These are phyloP conservation scores for Gryllus bimaculatus DNA, from an alignment of 1,140 invertebrate species.

Conservation along the genomic window DNA sequence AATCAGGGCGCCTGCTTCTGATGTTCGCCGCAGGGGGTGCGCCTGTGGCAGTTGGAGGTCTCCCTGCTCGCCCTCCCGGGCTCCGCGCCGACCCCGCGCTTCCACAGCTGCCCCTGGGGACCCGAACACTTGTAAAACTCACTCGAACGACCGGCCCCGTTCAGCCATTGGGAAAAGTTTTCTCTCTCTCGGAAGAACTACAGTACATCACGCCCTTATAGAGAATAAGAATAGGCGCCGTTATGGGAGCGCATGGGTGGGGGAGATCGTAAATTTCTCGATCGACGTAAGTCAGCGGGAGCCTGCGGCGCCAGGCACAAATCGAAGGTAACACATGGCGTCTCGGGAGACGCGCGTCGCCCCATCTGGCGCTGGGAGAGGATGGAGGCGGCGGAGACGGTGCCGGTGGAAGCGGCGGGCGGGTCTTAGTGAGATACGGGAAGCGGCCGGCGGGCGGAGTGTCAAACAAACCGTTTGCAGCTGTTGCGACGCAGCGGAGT, in stretches of 20 bases:
- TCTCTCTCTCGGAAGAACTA: neutral
- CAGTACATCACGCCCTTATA: constrained; percentile 3
- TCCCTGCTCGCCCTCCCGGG: too few relatives aligned
- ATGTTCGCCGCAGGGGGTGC: neutral
- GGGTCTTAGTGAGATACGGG: neutral
- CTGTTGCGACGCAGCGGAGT: neutral
- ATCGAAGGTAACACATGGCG: neutral
- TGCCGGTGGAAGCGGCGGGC: too few relatives aligned
- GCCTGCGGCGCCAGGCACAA: neutral
- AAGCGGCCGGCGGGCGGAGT: neutral
- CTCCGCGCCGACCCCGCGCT: too few relatives aligned
- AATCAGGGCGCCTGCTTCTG: neutral
- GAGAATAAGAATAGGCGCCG: neutral
- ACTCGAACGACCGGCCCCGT: neutral
- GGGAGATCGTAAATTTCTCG: neutral
- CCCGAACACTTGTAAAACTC: neutral
- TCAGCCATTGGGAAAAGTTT: neutral
- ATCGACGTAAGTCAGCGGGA: neutral
- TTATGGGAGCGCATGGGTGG: neutral
- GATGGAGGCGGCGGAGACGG: neutral
- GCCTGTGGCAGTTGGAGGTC: neutral
- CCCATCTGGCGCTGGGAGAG: neutral
- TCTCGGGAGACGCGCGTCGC: neutral
- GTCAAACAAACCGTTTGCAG: neutral
- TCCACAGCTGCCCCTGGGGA: neutral